A percentile compares a stretch with the other conserved stretches of the same genome.
These are phyloP conservation scores for Taxidea taxus DNA, from an alignment of 2,113 vertebrate genomes.

Conservation along the genomic window DNA sequence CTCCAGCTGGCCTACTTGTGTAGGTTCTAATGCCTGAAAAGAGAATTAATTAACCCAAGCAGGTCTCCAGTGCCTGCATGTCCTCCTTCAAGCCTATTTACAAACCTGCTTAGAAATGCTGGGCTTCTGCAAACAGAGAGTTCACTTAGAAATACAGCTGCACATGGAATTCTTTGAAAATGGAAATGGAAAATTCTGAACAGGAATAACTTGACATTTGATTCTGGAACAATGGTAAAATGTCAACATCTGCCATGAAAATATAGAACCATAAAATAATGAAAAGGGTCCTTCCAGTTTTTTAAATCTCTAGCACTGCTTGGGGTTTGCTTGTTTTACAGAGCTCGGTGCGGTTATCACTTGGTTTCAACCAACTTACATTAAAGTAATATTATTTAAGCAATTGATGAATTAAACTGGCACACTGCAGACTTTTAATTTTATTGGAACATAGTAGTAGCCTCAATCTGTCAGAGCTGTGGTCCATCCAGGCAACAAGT, in stretches of 20 bases:
- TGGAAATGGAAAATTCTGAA: constrained; percentile 65
- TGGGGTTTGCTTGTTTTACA: constrained; percentile 21
- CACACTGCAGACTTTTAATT: neutral
- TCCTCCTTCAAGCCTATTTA: constrained; percentile 61
- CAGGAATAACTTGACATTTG: constrained; percentile 85
- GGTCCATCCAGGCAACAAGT: neutral
- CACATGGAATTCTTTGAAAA: constrained; percentile 74
- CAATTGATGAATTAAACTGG: neutral
- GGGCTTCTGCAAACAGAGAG: constrained; percentile 58
- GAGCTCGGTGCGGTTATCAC: neutral
- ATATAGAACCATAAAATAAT: constrained; percentile 64
- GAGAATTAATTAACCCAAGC: constrained; percentile 76
- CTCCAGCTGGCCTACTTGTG: constrained; percentile 69
- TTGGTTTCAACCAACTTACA: neutral
- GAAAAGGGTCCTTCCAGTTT: constrained; percentile 53
- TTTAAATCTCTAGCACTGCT: constrained; percentile 26
- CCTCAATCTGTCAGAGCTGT: neutral
- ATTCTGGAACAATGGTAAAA: constrained; percentile 79
- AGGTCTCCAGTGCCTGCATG: constrained; percentile 49
- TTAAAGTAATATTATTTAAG: neutral
- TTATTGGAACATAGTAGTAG: neutral
- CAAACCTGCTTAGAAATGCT: constrained; percentile 72
- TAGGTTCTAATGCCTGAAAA: constrained; percentile 65
- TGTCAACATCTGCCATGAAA: constrained; percentile 82
- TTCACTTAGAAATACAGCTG: constrained; percentile 74